Percentiles rank a stretch among this genome's conserved stretches.
Evolutionary conservation across 2,113 vertebrate genomes (phyloP).

Genomic region (Rhinichthys klamathensis): DNA sequence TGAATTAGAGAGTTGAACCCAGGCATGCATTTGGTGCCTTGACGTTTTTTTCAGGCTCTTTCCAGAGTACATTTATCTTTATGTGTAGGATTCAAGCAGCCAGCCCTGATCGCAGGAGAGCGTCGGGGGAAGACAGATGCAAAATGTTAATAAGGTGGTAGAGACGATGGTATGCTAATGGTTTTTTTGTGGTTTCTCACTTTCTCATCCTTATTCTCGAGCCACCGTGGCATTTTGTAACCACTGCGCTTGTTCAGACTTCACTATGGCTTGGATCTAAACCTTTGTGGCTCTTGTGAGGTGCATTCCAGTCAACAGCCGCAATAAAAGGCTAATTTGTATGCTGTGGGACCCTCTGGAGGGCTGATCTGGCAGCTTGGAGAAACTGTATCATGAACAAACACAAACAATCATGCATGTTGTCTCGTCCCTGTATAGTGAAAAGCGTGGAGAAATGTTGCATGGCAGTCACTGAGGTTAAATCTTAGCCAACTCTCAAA

Average conservation of each 20-base stretch:
- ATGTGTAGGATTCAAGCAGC: constrained; percentile 21
- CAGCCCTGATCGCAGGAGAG: constrained; percentile 11
- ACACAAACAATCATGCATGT: not conserved
- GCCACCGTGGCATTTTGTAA: not conserved
- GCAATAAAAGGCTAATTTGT: constrained; percentile 40
- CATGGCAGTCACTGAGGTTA: not conserved
- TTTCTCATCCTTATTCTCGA: not conserved
- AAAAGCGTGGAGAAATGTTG: not conserved
- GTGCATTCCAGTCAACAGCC: constrained; percentile 22
- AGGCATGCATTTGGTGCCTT: constrained; percentile 20
- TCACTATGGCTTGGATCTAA: not conserved
- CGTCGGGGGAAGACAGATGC: not conserved
- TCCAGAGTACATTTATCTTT: constrained; percentile 14
- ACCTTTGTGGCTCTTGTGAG: not conserved
- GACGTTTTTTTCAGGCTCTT: not conserved
- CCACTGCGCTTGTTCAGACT: not conserved
- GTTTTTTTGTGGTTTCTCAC: constrained; percentile 19
- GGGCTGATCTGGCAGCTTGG: constrained; percentile 20
- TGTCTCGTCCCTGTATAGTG: not conserved
- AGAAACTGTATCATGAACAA: constrained; percentile 8
- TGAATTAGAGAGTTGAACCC: constrained; percentile 49
- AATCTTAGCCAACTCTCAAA: not conserved
- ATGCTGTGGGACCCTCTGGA: not conserved
- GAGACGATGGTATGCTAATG: not conserved
- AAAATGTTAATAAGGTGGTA: constrained; percentile 19